Conservation (phyloP, 2,888 invertebrate species). For the Diplolepis rosae region DNA sequence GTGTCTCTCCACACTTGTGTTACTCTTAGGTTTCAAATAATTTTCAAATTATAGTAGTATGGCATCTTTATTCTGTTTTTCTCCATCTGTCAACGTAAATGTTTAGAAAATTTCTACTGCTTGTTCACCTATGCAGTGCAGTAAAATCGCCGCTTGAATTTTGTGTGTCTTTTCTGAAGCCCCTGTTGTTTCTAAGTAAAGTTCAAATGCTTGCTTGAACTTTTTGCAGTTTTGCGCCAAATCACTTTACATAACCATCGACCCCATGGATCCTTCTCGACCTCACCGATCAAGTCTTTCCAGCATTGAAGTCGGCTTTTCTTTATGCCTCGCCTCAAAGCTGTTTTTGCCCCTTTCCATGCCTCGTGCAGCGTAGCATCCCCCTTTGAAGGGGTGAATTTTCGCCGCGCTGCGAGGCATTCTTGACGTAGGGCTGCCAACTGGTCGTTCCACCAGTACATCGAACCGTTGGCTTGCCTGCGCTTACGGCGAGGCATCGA, state of each 20-base stretch:
- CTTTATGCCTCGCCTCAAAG: too few species aligned
- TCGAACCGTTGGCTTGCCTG: too few species aligned
- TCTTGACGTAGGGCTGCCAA: too few species aligned
- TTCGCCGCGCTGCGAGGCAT: too few species aligned
- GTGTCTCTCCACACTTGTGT: constrained; percentile 33
- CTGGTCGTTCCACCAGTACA: too few species aligned
- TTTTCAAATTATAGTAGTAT: constrained; percentile 28
- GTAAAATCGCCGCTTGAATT: constrained; percentile 38
- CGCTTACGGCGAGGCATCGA: too few species aligned
- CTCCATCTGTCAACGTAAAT: constrained; percentile 19
- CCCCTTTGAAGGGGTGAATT: too few species aligned
- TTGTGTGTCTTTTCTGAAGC: constrained; percentile 30
- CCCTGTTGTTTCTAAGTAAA: constrained; percentile 38
- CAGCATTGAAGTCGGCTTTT: too few species aligned
- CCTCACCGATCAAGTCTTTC: too few species aligned
- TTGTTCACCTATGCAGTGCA: constrained; percentile 40
- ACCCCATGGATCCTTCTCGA: too few species aligned
- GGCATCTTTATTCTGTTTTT: constrained; percentile 17
- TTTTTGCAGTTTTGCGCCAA: constrained; percentile 41
- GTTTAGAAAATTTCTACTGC: constrained; percentile 35
- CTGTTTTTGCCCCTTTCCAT: too few species aligned
- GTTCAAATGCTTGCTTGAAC: constrained; percentile 38
- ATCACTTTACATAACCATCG: constrained; percentile 45
- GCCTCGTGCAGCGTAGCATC: too few species aligned
- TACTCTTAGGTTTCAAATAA: constrained; percentile 25